Percentiles rank a stretch among this genome's conserved stretches.
Conservation (phyloP, 2,888 invertebrate genomes). For the Therioaphis trifolii region DNA sequence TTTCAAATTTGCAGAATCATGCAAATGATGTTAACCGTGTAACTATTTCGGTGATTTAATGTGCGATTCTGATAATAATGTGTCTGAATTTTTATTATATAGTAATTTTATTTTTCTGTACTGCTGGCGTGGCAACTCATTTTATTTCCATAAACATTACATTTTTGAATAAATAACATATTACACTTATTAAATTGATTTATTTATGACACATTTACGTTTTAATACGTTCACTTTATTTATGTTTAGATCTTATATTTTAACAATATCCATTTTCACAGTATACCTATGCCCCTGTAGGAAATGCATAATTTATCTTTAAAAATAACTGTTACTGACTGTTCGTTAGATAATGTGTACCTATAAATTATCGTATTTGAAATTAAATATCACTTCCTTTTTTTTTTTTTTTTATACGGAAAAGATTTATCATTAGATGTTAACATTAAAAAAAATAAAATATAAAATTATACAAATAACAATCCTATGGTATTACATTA, state of each 20-base stretch:
- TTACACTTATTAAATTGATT: conserved; percentile 28
- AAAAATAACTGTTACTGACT: neutral
- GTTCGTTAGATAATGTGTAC: no score
- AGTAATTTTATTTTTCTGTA: neutral
- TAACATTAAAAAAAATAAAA: no score
- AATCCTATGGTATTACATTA: no score
- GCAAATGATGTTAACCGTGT: no score
- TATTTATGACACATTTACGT: conserved; percentile 2
- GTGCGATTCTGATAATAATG: neutral
- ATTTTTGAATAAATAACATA: conserved; percentile 2
- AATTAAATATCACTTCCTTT: no score
- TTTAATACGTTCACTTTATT: conserved; percentile 13
- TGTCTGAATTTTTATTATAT: neutral
- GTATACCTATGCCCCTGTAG: neutral
- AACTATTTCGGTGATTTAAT: conserved; percentile 6
- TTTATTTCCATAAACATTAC: neutral
- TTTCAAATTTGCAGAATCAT: no score
- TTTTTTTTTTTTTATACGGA: no score
- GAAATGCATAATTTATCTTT: neutral
- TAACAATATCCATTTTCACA: neutral
- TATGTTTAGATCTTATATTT: neutral
- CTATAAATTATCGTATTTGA: no score
- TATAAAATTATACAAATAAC: no score
- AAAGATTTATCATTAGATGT: no score
- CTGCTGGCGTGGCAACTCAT: neutral